A percentile compares a stretch with the other conserved stretches of the same genome.
phyloP scores from a whole-genome alignment of 1,140 invertebrate genomes.

The Notospermus geniculatus region DNA sequence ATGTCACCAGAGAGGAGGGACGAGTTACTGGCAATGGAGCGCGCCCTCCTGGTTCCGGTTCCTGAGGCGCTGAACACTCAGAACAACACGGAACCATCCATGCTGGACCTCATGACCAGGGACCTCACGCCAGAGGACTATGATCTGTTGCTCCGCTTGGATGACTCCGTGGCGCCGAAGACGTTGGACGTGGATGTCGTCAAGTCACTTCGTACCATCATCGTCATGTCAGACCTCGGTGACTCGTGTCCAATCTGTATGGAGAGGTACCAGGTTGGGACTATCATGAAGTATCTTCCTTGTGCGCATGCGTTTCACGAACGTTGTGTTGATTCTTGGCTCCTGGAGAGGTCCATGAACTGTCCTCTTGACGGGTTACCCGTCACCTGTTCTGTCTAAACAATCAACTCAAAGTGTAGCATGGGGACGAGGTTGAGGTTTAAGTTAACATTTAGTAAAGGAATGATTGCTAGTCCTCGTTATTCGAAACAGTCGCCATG shows the following conservation, averaged over 20 bases:
- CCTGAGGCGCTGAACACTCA: constrained; percentile 26
- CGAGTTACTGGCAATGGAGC: neutral
- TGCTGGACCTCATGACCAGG: constrained; percentile 40
- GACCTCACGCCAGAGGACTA: constrained; percentile 49
- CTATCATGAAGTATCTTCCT: constrained; percentile 40
- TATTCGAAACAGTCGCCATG: no score
- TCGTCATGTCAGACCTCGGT: no score
- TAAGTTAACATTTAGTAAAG: no score
- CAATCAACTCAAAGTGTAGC: no score
- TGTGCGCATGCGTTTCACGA: constrained; percentile 44
- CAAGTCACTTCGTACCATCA: no score
- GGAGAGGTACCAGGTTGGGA: constrained; percentile 37
- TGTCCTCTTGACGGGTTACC: constrained; percentile 47
- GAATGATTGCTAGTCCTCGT: no score
- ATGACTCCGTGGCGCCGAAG: constrained; percentile 43
- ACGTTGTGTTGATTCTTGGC: constrained; percentile 43
- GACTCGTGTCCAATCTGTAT: constrained; percentile 38
- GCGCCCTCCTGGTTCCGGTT: constrained; percentile 24
- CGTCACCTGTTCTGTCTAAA: constrained; percentile 14
- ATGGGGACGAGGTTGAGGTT: no score
- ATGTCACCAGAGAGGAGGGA: neutral
- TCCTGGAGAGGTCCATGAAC: constrained; percentile 41
- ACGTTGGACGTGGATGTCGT: constrained; percentile 22
- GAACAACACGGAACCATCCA: constrained; percentile 25
- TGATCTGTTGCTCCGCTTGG: constrained; percentile 40